phyloP scores from a whole-genome alignment of 2,797 vertebrate species.

The Scleropages formosus region DNA sequence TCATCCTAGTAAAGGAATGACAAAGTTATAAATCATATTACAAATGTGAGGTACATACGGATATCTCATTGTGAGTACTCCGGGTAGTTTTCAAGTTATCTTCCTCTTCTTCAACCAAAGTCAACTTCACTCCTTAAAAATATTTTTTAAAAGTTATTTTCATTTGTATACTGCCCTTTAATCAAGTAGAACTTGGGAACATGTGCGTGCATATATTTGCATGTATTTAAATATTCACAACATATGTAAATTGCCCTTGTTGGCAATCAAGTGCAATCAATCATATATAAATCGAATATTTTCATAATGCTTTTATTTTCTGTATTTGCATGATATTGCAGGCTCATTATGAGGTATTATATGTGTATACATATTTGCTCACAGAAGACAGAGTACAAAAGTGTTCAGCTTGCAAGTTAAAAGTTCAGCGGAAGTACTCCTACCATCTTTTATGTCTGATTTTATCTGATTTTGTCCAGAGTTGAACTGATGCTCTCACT shows the following conservation, averaged over 20 bases:
- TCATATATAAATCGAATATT: slow-evolving; percentile 21
- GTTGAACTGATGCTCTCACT: neutral
- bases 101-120: slow-evolving; percentile 61
- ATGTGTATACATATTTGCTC: slow-evolving; percentile 2
- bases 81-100: slow-evolving; percentile 82
- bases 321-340: slow-evolving; percentile 15
- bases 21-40: neutral
- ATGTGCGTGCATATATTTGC: slow-evolving; percentile 23
- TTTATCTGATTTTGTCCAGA: neutral
- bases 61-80: slow-evolving; percentile 79
- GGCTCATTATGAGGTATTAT: neutral
- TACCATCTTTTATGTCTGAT: neutral
- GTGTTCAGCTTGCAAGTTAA: neutral
- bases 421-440: neutral
- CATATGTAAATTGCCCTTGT: slow-evolving; percentile 24
- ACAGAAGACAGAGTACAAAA: neutral
- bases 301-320: neutral
- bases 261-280: slow-evolving; percentile 20
- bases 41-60: slow-evolving; percentile 66
- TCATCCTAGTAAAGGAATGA: neutral
- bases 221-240: neutral
- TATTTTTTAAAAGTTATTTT: neutral
- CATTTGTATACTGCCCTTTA: neutral
- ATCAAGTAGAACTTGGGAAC: slow-evolving; percentile 1
- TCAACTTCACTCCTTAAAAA: slow-evolving; percentile 56